Evolutionary conservation across 2,888 invertebrate species (phyloP).

Genomic region (Cancer borealis): DNA sequence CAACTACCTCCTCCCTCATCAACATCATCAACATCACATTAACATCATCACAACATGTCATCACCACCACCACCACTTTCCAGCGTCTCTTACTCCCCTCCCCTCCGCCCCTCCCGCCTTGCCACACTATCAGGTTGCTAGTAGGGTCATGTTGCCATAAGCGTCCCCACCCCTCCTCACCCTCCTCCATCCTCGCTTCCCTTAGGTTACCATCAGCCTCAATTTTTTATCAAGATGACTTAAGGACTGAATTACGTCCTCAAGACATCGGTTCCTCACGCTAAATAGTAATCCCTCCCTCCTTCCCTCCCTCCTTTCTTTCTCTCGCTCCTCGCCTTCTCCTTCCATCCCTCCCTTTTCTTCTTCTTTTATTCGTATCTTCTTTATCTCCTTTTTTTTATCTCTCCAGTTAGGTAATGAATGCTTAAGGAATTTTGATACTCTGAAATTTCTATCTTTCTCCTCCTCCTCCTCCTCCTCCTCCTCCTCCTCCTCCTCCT

Average conservation of each 20-base stretch:
- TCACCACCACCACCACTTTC: slow-evolving; percentile 26
- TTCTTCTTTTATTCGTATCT: background rate
- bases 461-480: slow-evolving; percentile 41
- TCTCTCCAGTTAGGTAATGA: background rate
- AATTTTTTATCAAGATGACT: background rate
- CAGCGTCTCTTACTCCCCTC: background rate
- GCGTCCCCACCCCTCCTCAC: background rate
- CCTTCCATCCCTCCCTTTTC: background rate
- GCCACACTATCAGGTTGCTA: background rate
- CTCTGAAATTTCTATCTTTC: background rate
- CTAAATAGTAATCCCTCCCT: background rate
- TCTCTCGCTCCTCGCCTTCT: background rate
- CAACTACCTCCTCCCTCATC: background rate
- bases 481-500: slow-evolving; percentile 20
- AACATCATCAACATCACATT: background rate
- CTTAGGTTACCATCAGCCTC: background rate
- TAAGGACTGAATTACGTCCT: background rate
- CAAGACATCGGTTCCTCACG: background rate
- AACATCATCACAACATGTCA: background rate
- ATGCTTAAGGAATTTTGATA: background rate
- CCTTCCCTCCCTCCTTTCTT: background rate
- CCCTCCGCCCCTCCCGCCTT: background rate
- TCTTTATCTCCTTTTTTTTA: background rate
- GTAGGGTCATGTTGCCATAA: background rate
- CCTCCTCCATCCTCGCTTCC: background rate